A percentile compares a stretch with the other conserved stretches of the same genome.
Conservation (phyloP, 2,888 invertebrate species). For the Saturnia pavonia region DNA sequence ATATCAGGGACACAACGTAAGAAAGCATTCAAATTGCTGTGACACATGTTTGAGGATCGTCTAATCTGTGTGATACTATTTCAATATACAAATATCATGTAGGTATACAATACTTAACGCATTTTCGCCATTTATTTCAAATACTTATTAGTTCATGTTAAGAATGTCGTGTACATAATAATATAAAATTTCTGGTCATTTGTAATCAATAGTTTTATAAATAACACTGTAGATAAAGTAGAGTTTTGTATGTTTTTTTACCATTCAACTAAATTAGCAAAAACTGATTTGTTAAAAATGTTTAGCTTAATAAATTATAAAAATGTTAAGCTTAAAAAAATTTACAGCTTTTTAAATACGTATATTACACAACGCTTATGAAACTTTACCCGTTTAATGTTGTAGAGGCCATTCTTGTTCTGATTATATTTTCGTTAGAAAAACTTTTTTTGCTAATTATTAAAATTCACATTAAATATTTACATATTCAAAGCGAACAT, state of each 20-base stretch:
- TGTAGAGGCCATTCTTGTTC: neutral
- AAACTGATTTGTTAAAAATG: neutral
- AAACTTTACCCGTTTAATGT: neutral
- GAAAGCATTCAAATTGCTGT: conserved; percentile 29
- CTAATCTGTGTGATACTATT: neutral
- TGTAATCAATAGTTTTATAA: neutral
- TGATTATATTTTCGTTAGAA: neutral
- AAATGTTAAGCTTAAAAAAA: too few species aligned
- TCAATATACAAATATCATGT: neutral
- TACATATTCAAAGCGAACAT: neutral
- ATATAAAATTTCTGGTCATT: neutral
- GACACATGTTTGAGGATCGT: conserved; percentile 30
- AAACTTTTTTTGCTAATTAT: neutral
- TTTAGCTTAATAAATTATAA: neutral
- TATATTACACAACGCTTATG: neutral
- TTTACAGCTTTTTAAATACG: too few species aligned
- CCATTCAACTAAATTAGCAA: neutral
- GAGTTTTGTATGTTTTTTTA: neutral
- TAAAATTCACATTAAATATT: neutral
- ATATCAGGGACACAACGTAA: conserved; percentile 51
- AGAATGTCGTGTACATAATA: neutral
- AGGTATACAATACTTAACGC: neutral
- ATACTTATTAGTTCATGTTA: neutral
- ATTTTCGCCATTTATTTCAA: neutral
- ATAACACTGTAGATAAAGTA: neutral